phyloP scores from a whole-genome alignment of 1,140 invertebrate genomes.

The Lepidotrigona ventralis region DNA sequence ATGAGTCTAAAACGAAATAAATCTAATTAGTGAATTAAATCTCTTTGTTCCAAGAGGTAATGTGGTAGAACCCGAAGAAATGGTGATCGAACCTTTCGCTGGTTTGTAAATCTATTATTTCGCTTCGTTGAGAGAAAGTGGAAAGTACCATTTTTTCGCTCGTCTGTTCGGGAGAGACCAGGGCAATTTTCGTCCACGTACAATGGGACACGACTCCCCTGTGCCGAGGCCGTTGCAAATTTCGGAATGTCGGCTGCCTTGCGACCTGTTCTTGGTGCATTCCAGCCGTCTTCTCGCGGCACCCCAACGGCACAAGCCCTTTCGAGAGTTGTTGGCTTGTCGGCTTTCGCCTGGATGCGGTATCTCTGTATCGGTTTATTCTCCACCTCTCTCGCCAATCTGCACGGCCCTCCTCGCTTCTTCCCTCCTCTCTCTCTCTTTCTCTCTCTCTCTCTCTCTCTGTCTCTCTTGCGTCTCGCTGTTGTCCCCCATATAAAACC shows the following conservation, averaged over 20 bases:
- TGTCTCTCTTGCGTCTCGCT: neutral
- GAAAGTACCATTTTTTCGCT: neutral
- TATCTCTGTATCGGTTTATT: conserved; percentile 64
- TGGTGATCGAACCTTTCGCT: no score
- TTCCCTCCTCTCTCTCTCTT: neutral
- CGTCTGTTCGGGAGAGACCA: neutral
- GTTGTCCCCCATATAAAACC: conserved; percentile 46
- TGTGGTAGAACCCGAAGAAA: no score
- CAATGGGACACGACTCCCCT: conserved; percentile 33
- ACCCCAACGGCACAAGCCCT: conserved; percentile 51
- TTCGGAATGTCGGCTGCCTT: conserved; percentile 75
- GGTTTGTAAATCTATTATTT: neutral
- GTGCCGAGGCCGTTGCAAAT: conserved; percentile 68
- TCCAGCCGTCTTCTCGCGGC: conserved; percentile 60
- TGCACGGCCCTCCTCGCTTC: conserved; percentile 5
- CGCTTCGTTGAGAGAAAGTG: neutral
- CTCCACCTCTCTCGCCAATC: conserved; percentile 16
- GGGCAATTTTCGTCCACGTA: conserved; percentile 24
- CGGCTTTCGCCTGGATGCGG: conserved; percentile 60
- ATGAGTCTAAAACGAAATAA: no score
- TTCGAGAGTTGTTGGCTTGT: conserved; percentile 64
- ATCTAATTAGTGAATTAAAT: no score
- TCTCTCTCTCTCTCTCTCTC: conserved; percentile 11
- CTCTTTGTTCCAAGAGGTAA: no score
- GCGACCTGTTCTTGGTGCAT: conserved; percentile 74